A percentile compares a stretch with the other conserved stretches of the same genome.
Evolutionary conservation across 2,888 invertebrate species (phyloP).

Genomic region (Clusia tigrina): DNA sequence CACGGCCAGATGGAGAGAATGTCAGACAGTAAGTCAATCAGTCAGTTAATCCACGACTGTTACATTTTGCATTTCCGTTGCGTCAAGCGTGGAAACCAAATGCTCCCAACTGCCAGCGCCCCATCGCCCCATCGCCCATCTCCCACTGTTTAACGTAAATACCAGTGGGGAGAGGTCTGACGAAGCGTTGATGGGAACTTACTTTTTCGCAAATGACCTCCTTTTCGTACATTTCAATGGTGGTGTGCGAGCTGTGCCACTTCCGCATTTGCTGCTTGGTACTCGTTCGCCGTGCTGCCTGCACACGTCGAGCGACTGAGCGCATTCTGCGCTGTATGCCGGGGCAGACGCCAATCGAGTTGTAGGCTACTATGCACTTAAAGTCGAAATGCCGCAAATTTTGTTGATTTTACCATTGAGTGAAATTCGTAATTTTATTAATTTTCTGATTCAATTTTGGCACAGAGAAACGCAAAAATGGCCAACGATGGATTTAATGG

Average conservation of each 20-base stretch:
- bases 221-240: conserved; percentile 7
- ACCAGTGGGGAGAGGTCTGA: no score
- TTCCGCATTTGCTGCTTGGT: background rate
- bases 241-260: conserved; percentile 3
- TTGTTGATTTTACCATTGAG: background rate
- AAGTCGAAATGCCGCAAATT: conserved; percentile 8
- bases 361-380: no score
- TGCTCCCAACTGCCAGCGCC: no score
- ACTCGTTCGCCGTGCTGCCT: background rate
- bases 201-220: conserved; percentile 13
- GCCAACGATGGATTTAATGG: conserved; percentile 11
- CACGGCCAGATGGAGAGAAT: no score
- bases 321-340: background rate
- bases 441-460: conserved; percentile 16
- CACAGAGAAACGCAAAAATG: no score
- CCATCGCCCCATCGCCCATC: no score
- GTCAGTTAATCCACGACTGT: no score
- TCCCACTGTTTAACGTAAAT: no score
- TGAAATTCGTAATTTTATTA: background rate
- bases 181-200: conserved; percentile 17
- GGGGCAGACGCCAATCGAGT: background rate
- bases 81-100: no score
- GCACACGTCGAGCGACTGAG: background rate
- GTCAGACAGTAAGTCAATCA: no score
- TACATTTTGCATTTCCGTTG: no score